Percentiles rank a stretch among this genome's conserved stretches.
Evolutionary conservation across 2,797 vertebrate species (phyloP).

Genomic region (Syndactyla subalaris): DNA sequence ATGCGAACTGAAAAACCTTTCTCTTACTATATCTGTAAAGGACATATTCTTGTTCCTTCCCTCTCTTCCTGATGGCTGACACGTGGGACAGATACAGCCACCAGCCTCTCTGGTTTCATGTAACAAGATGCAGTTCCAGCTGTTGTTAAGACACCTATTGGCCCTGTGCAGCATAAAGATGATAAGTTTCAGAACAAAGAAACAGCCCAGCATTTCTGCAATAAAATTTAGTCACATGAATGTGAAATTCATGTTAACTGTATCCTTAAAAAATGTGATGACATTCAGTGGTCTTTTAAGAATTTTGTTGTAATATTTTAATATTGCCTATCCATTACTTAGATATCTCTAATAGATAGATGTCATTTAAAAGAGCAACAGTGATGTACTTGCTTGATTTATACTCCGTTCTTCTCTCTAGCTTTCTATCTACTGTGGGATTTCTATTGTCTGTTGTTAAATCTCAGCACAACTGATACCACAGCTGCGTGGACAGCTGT

Average conservation of each 20-base stretch:
- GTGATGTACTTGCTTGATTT: not conserved
- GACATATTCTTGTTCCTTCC: not conserved
- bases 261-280: not conserved
- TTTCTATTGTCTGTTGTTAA: conserved; percentile 26
- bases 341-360: not conserved
- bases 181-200: not conserved
- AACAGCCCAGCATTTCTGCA: not conserved
- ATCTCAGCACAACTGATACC: not conserved
- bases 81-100: not conserved
- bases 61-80: not conserved
- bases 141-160: not conserved
- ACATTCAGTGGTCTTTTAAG: not conserved
- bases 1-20: not conserved
- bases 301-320: not conserved
- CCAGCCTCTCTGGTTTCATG: not conserved
- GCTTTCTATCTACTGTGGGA: not conserved
- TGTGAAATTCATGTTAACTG: not conserved
- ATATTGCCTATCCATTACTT: not conserved
- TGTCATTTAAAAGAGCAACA: not conserved
- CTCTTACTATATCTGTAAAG: not conserved
- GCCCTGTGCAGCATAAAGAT: not conserved
- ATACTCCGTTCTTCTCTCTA: not conserved
- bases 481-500: conserved; percentile 25
- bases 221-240: conserved; percentile 7
- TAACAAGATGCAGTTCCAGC: not conserved